phyloP scores from a whole-genome alignment of 2,113 vertebrate species.

The Mungos mungo region DNA sequence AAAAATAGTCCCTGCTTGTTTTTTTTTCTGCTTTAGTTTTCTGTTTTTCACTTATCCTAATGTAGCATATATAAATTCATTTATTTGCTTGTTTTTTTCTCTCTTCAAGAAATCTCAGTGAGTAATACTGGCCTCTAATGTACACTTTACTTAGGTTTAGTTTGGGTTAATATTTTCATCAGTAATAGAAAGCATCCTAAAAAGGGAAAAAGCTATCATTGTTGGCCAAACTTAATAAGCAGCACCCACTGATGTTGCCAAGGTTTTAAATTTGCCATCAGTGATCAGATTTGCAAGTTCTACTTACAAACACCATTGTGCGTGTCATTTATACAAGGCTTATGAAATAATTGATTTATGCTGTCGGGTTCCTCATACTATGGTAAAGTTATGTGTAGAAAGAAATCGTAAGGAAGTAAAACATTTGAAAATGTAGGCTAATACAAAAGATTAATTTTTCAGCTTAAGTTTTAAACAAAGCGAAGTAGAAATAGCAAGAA shows the following conservation, averaged over 20 bases:
- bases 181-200: not conserved
- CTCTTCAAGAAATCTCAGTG: not conserved
- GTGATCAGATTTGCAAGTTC: not conserved
- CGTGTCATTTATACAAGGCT: not conserved
- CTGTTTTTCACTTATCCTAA: not conserved
- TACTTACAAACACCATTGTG: not conserved
- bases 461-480: not conserved
- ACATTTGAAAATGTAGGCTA: not conserved
- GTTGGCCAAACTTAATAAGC: not conserved
- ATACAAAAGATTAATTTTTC: not conserved
- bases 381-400: not conserved
- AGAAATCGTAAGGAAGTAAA: not conserved
- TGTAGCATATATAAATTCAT: not conserved
- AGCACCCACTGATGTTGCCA: not conserved
- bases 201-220: not conserved
- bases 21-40: not conserved
- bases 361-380: not conserved
- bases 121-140: not conserved
- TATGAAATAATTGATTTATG: not conserved
- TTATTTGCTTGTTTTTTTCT: not conserved
- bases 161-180: not conserved
- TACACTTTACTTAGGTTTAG: not conserved
- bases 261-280: not conserved
- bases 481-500: not conserved
- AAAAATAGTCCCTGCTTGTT: not conserved